Conservation (phyloP, 2,888 invertebrate genomes). For the Trachelus tabidus region DNA sequence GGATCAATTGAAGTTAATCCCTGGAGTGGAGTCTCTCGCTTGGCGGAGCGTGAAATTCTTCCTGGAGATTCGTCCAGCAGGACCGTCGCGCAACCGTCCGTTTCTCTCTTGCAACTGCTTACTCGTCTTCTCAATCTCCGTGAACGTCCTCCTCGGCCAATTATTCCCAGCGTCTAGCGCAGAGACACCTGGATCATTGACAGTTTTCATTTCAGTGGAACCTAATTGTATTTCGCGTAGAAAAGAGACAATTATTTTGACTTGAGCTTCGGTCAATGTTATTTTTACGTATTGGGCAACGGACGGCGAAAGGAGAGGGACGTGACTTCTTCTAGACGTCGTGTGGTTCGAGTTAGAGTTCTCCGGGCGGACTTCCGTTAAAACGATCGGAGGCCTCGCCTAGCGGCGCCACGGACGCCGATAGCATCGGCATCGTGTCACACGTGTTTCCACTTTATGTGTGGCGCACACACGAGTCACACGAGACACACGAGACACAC, state of each 20-base stretch:
- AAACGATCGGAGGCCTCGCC: conserved; percentile 35
- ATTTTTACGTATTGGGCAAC: no score
- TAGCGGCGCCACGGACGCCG: conserved; percentile 43
- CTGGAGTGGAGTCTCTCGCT: conserved; percentile 61
- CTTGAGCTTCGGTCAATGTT: no score
- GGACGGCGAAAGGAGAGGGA: no score
- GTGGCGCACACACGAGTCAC: conserved; percentile 17
- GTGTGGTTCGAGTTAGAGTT: conserved; percentile 50
- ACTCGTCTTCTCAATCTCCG: no score
- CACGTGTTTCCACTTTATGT: conserved; percentile 55
- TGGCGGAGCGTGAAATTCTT: conserved; percentile 60
- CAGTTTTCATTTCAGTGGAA: conserved; percentile 27
- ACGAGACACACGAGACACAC: not conserved
- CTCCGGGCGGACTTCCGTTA: conserved; percentile 52
- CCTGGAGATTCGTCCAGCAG: conserved; percentile 33
- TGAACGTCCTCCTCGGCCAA: not conserved
- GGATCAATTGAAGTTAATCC: conserved; percentile 64
- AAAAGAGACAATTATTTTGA: conserved; percentile 2
- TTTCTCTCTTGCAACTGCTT: no score
- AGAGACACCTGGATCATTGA: not conserved
- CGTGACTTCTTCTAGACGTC: conserved; percentile 28
- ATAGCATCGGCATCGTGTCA: conserved; percentile 46
- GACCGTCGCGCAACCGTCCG: no score
- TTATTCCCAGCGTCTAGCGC: not conserved
- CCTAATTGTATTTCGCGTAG: conserved; percentile 31